A percentile compares a stretch with the other conserved stretches of the same genome.
Conservation (phyloP, 2,797 vertebrate species). For the Ispidina lecontei region DNA sequence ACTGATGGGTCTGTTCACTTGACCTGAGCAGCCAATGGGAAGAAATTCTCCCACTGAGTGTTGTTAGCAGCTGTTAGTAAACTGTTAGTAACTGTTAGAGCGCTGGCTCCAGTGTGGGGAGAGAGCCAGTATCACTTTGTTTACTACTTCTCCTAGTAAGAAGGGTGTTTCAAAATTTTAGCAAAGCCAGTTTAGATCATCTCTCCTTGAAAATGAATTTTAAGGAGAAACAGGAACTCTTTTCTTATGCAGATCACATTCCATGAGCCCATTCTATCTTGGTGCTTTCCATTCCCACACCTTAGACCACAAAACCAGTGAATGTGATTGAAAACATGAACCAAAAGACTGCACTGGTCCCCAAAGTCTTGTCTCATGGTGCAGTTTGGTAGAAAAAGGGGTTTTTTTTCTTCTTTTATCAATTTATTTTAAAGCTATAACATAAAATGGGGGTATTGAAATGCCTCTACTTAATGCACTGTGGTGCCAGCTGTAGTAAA, state of each 20-base stretch:
- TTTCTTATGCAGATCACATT: neutral
- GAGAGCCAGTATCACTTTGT: rapidly evolving
- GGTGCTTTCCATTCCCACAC: neutral
- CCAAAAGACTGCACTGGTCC: neutral
- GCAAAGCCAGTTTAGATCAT: neutral
- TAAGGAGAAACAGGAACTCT: neutral
- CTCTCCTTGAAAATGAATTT: neutral
- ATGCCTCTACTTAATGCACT: neutral
- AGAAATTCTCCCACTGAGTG: neutral
- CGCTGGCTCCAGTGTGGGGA: neutral
- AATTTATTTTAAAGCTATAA: neutral
- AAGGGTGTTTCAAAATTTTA: neutral
- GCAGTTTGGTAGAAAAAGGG: neutral
- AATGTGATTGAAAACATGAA: neutral
- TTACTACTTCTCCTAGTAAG: neutral
- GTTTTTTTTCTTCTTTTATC: neutral
- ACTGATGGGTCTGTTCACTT: neutral
- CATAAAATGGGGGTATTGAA: neutral
- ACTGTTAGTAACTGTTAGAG: neutral
- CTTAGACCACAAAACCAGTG: neutral
- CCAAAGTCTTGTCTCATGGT: neutral
- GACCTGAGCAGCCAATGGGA: neutral
- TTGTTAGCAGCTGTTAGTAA: neutral
- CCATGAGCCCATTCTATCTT: neutral
- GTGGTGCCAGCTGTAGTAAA: neutral